These are phyloP conservation scores for Pemphigus obesinymphae DNA, from an alignment of 1,140 invertebrate species.

Conservation along the genomic window DNA sequence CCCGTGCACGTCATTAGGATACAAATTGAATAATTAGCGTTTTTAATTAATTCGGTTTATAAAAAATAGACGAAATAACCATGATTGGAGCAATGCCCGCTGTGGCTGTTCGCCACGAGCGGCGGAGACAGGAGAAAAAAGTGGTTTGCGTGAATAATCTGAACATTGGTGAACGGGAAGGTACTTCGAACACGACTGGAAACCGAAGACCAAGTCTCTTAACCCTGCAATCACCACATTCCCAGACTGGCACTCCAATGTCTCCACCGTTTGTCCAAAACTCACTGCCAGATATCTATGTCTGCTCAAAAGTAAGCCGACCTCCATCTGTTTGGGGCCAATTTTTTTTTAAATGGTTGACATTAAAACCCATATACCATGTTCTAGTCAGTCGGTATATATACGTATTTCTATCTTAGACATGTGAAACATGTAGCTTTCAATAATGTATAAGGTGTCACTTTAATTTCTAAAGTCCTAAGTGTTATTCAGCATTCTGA, in stretches of 20 bases:
- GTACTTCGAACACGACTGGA: conserved; percentile 11
- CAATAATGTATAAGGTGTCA: neutral
- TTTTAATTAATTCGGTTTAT: conserved; percentile 27
- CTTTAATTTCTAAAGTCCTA: too few relatives aligned
- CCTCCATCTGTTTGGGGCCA: neutral
- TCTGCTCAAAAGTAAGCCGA: conserved; percentile 36
- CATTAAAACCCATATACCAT: neutral
- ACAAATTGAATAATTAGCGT: neutral
- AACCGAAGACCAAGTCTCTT: conserved; percentile 63
- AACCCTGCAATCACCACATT: conserved; percentile 54
- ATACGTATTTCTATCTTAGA: neutral
- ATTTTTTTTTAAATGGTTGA: neutral
- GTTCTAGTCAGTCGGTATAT: too few relatives aligned
- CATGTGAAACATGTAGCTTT: neutral
- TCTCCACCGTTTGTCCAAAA: conserved; percentile 33
- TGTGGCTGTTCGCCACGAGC: conserved; percentile 74
- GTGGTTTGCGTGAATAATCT: conserved; percentile 17
- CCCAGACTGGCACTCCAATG: conserved; percentile 42
- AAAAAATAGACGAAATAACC: conserved; percentile 50
- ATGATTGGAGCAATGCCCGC: conserved; percentile 84
- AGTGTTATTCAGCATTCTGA: too few relatives aligned
- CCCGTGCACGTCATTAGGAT: neutral
- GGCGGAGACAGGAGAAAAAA: conserved; percentile 65
- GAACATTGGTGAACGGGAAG: conserved; percentile 16
- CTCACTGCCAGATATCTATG: conserved; percentile 32